Percentiles rank a stretch among this genome's conserved stretches.
Conservation (phyloP, 1,140 invertebrate genomes). For the Mylabris phalerata region DNA sequence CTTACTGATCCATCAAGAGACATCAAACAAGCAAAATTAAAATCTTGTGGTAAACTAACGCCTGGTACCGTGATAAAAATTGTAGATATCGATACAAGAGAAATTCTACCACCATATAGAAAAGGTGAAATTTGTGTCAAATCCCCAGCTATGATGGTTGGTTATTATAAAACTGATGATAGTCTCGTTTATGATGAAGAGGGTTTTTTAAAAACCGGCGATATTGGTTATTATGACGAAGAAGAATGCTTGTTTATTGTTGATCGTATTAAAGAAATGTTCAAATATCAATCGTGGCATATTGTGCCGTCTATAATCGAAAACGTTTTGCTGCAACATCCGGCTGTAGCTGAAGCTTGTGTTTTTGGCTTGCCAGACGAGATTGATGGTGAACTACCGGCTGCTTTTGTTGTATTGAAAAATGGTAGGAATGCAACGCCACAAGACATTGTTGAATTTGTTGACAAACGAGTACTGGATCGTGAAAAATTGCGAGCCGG, state of each 20-base stretch:
- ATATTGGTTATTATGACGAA: constrained; percentile 59
- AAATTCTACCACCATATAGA: constrained; percentile 42
- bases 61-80: background rate
- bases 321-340: too few species aligned
- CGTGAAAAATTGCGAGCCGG: too few species aligned
- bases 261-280: constrained; percentile 29
- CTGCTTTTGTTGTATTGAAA: constrained; percentile 34
- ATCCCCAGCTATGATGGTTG: constrained; percentile 45
- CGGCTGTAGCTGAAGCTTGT: too few species aligned
- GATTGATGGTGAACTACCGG: too few species aligned
- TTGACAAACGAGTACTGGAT: too few species aligned
- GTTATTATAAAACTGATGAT: constrained; percentile 50
- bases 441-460: too few species aligned
- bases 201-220: constrained; percentile 59
- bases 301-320: too few species aligned
- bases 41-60: background rate
- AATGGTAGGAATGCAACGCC: constrained; percentile 31
- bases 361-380: too few species aligned
- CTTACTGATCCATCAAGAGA: too few species aligned
- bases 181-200: too few species aligned
- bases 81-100: constrained; percentile 41
- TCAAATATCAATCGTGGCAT: constrained; percentile 42
- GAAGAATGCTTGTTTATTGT: too few species aligned
- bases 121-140: constrained; percentile 51
- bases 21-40: background rate